These are phyloP conservation scores for Oreochromis mossambicus DNA, from an alignment of 2,797 vertebrate genomes.

Conservation along the genomic window DNA sequence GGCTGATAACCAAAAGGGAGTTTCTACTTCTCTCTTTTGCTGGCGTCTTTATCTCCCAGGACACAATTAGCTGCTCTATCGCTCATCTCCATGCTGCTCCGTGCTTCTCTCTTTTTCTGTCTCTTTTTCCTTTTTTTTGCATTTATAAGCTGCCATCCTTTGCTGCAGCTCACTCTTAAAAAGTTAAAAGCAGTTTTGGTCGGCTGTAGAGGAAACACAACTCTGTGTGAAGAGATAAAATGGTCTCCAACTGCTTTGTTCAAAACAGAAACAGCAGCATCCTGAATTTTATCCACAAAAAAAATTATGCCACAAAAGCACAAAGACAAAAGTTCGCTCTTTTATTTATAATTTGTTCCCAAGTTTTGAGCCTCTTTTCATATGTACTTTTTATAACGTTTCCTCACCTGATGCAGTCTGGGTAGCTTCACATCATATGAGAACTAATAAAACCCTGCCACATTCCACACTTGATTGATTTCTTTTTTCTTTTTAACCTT, in stretches of 20 bases:
- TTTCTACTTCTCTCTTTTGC: slow-evolving; percentile 44
- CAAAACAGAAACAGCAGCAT: slow-evolving; percentile 20
- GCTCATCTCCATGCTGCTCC: slow-evolving; percentile 57
- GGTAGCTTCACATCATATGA: background rate
- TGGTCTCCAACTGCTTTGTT: slow-evolving; percentile 28
- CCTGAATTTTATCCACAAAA: slow-evolving; percentile 15
- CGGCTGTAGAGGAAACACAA: slow-evolving; percentile 17
- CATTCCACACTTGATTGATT: background rate
- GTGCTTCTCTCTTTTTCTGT: background rate
- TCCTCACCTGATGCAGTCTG: background rate
- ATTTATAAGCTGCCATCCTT: slow-evolving; percentile 48
- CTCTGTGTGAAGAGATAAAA: slow-evolving; percentile 47
- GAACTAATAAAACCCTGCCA: background rate
- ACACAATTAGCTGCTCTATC: slow-evolving; percentile 76
- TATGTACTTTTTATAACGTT: background rate
- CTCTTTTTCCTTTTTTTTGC: background rate
- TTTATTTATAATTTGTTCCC: background rate
- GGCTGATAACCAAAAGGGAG: slow-evolving; percentile 65
- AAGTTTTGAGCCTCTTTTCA: background rate
- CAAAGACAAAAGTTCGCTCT: slow-evolving; percentile 1
- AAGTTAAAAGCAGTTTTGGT: slow-evolving; percentile 37
- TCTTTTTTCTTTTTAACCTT: background rate
- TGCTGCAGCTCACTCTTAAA: slow-evolving; percentile 23
- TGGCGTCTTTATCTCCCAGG: slow-evolving; percentile 66
- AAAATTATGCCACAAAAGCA: background rate